phyloP scores from a whole-genome alignment of 2,113 vertebrate species.

The Grallaria varia region DNA sequence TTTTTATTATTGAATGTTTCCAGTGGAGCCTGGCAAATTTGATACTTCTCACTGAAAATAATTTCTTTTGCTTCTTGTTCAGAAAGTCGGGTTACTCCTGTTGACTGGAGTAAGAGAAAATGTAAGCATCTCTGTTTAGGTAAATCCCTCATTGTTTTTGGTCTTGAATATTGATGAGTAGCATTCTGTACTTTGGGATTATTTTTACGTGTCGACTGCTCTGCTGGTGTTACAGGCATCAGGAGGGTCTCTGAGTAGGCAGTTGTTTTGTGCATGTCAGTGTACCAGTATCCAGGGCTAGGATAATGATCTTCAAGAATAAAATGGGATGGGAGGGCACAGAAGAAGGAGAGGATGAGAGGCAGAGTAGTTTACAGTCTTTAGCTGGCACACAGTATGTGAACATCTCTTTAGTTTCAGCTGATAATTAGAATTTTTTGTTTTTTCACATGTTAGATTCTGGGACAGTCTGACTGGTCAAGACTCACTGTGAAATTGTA shows the following conservation, averaged over 20 bases:
- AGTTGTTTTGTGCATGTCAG: background rate
- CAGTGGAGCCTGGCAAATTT: background rate
- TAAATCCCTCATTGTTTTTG: background rate
- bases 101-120: background rate
- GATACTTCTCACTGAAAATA: background rate
- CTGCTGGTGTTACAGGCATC: background rate
- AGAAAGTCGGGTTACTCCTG: background rate
- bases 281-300: background rate
- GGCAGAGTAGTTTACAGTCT: background rate
- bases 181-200: background rate
- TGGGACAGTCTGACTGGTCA: background rate
- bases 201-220: background rate
- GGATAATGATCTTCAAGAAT: background rate
- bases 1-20: background rate
- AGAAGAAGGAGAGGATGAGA: background rate
- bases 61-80: background rate
- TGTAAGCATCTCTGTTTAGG: background rate
- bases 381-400: background rate
- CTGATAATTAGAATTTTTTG: background rate
- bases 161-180: background rate
- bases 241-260: fast-evolving
- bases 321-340: background rate
- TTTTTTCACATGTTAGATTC: background rate
- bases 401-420: background rate
- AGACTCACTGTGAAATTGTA: background rate